These are phyloP conservation scores for Sitobion miscanthi DNA, from an alignment of 1,140 invertebrate species.

Conservation along the genomic window DNA sequence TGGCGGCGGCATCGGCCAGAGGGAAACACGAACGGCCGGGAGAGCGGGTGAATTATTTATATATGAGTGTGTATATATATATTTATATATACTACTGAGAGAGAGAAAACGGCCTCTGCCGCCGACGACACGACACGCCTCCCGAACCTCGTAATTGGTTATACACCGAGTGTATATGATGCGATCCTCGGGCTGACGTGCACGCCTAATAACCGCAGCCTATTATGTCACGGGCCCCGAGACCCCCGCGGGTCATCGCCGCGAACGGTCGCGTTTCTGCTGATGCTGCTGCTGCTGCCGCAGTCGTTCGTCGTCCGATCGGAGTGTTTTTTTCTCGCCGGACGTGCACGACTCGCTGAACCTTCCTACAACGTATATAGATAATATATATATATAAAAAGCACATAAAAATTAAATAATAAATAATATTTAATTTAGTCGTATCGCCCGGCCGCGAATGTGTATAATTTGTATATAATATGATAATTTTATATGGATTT, in stretches of 20 bases:
- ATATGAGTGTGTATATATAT: background rate
- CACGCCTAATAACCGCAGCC: conserved; percentile 53
- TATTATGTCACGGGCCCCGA: conserved; percentile 44
- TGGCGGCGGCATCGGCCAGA: background rate
- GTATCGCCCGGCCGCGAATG: too few relatives aligned
- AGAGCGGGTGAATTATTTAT: background rate
- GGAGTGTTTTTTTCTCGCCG: background rate
- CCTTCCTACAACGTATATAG: background rate
- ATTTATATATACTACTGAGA: background rate
- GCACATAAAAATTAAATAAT: background rate
- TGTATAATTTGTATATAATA: background rate
- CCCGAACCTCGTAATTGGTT: conserved; percentile 54
- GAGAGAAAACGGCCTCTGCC: background rate
- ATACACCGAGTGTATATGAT: background rate
- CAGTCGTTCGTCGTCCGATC: background rate
- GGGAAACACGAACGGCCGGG: background rate
- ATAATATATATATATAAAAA: background rate
- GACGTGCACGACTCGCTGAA: background rate
- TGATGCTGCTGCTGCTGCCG: background rate
- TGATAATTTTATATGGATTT: background rate
- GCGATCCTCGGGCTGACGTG: conserved; percentile 43
- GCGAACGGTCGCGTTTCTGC: background rate
- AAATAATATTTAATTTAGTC: background rate
- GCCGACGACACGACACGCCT: conserved; percentile 42
- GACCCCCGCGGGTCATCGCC: conserved; percentile 31